Base-by-base conservation (phyloP, 2,888 invertebrate species). In the Xanthorhoe spadicearia region DNA sequence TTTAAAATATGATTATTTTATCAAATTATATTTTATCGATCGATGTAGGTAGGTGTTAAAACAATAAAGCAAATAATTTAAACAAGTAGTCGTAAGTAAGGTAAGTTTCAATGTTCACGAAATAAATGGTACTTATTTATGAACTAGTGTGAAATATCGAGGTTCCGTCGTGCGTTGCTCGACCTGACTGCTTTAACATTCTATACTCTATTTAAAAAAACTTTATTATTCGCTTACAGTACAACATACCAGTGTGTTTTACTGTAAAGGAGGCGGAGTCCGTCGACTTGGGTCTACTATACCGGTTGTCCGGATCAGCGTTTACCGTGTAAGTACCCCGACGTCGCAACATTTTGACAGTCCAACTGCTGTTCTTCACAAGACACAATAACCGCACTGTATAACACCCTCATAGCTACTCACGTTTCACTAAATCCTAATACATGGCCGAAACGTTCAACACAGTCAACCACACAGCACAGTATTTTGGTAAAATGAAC, bases 311-410 rank as follows among this genome's bases (percentile, higher is more conserved):
- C 23, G 87, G 77, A 64, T 86, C 87, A 71, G 87, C 84, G 75
- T 92, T 93, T 65, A 93, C 92, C 28, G 92, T 90, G 74, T 93
- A 93, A 55, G 87, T 90, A 66, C 92, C 92, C 63, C 92, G 88
- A 53, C 90, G 87, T 51, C 92, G 86, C 78, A 92, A 79, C 92
- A 92, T 92, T 69, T 69, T 85, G 77, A 73, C 75, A 76, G 64
- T 68, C 69, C 68, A 72, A 70, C 75, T 74, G 70, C 54, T 50
- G 61, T 70, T 75, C 74, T 71, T 54, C 69, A 61, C 66, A 61
- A 48, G 35, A 57, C 68, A 72, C 70, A 64, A 58, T 51, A 63
- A 70, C 64, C 32, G 53, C 61, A 61, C 61, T 50, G 57, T 52
- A 53, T 56, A 67, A 55, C 66, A 66, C 70, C 74, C 72, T 68